These are phyloP conservation scores for Parnassius glacialis DNA, from an alignment of 2,888 invertebrate species.

Conservation along the genomic window DNA sequence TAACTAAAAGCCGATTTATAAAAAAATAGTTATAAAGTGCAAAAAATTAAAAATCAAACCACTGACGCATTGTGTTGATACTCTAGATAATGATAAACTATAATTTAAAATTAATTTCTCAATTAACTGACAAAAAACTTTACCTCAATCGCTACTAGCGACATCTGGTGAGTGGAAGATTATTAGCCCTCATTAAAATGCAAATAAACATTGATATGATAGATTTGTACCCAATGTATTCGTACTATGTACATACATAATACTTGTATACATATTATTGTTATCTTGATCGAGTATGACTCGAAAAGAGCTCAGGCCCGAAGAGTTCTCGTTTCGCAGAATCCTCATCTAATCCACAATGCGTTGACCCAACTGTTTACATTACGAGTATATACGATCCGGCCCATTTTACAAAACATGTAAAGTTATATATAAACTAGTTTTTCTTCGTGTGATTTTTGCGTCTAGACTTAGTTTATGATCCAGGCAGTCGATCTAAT, in stretches of 20 bases:
- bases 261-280: neutral
- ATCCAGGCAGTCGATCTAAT: constrained; percentile 6
- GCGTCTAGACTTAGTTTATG: constrained; percentile 24
- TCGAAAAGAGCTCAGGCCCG: constrained; percentile 37
- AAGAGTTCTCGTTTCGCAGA: constrained; percentile 48
- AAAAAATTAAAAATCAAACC: too few relatives aligned
- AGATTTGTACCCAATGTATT: neutral
- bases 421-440: constrained; percentile 38
- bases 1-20: too few relatives aligned
- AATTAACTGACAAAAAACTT: too few relatives aligned
- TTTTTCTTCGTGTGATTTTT: constrained; percentile 13
- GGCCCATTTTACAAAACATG: constrained; percentile 38
- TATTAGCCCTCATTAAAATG: too few relatives aligned
- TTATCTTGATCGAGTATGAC: constrained; percentile 32
- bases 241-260: too few relatives aligned
- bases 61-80: too few relatives aligned
- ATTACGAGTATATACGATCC: constrained; percentile 38
- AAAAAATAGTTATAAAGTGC: too few relatives aligned
- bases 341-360: constrained; percentile 45
- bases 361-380: constrained; percentile 67
- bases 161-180: too few relatives aligned
- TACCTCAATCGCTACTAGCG: too few relatives aligned
- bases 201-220: too few relatives aligned
- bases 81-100: too few relatives aligned
- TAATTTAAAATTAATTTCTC: too few relatives aligned